These are phyloP conservation scores for Noctilio leporinus DNA, from an alignment of 2,113 vertebrate genomes.

Conservation along the genomic window DNA sequence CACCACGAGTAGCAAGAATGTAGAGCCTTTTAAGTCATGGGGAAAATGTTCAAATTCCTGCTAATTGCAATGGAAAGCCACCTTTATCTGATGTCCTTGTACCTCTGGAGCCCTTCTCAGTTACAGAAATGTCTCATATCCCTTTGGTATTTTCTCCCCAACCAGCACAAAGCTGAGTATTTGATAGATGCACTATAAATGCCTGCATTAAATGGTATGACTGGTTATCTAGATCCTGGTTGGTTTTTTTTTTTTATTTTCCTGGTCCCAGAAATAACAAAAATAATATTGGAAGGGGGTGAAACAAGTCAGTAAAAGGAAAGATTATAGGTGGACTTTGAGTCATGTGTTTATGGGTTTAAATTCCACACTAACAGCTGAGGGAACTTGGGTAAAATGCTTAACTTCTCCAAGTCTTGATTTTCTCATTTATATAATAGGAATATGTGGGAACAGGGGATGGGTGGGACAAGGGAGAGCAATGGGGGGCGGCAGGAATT, in stretches of 20 bases:
- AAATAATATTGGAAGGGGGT: neutral
- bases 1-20: neutral
- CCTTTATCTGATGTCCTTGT: neutral
- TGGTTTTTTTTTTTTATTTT: too few species aligned
- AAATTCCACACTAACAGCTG: neutral
- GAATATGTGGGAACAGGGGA: too few species aligned
- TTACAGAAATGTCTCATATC: neutral
- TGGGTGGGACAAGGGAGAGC: too few species aligned
- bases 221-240: neutral
- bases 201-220: neutral
- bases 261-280: neutral
- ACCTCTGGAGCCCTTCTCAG: neutral
- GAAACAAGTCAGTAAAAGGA: neutral
- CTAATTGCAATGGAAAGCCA: neutral
- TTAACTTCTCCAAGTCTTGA: neutral
- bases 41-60: neutral
- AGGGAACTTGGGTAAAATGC: neutral
- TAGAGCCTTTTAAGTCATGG: neutral
- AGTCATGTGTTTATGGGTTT: neutral
- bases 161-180: neutral
- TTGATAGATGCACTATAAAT: neutral
- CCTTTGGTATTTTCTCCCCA: neutral
- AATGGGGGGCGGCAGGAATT: too few species aligned
- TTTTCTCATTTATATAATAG: neutral
- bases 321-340: neutral